Conservation (phyloP, 2,113 vertebrate species). For the Nibea coibor region DNA sequence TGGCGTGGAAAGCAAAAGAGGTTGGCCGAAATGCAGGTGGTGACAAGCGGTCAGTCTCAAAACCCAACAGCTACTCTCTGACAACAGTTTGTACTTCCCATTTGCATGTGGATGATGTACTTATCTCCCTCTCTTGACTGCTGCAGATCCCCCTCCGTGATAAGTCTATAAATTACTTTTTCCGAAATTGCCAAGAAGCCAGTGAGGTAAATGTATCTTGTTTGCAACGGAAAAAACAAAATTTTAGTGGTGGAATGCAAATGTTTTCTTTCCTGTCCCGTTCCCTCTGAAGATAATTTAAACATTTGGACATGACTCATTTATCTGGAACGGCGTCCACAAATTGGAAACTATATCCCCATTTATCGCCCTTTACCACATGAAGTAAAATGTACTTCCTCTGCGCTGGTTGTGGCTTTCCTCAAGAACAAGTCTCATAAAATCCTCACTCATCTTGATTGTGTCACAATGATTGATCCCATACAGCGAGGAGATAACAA, state of each 20-base stretch:
- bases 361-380: not conserved
- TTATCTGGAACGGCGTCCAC: too few species aligned
- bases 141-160: not conserved
- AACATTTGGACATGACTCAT: not conserved
- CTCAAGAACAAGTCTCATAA: not conserved
- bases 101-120: not conserved
- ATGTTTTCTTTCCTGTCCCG: not conserved
- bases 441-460: not conserved
- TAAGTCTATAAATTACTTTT: not conserved
- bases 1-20: too few species aligned
- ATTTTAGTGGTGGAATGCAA: not conserved
- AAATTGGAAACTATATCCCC: not conserved
- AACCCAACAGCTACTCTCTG: too few species aligned
- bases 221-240: not conserved
- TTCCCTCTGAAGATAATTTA: not conserved
- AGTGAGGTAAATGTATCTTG: not conserved
- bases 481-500: slow-evolving; percentile 18
- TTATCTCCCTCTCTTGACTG: too few species aligned
- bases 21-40: too few species aligned
- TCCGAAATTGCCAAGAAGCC: not conserved
- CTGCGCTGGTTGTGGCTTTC: not conserved
- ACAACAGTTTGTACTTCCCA: too few species aligned
- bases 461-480: slow-evolving; percentile 29
- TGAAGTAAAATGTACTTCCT: not conserved
- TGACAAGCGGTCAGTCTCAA: too few species aligned